These are phyloP conservation scores for Hormaphis cornu DNA, from an alignment of 1,140 invertebrate genomes.

Conservation along the genomic window DNA sequence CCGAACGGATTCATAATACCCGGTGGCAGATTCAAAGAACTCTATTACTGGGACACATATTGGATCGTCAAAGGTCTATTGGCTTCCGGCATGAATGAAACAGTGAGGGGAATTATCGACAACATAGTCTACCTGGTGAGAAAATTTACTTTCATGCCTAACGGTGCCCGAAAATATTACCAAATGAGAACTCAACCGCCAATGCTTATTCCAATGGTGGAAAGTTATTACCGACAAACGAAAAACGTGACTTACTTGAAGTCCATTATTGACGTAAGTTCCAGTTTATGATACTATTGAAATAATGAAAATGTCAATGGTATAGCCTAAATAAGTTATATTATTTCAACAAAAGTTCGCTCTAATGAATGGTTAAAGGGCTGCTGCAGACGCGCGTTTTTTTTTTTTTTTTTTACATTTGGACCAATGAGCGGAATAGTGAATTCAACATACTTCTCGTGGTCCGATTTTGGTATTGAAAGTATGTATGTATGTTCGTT, in stretches of 20 bases:
- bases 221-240: constrained; percentile 56
- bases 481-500: no score
- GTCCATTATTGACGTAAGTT: constrained; percentile 45
- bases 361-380: no score
- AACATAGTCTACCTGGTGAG: constrained; percentile 62
- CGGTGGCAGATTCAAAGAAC: constrained; percentile 74
- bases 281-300: no score
- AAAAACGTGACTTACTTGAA: constrained; percentile 55
- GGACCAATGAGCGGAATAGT: no score
- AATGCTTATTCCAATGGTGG: constrained; percentile 67
- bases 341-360: no score
- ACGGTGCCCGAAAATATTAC: constrained; percentile 70
- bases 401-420: no score
- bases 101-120: constrained; percentile 64
- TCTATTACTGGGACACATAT: constrained; percentile 86
- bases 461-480: no score
- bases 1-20: constrained; percentile 74
- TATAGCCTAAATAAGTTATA: no score
- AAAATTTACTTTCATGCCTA: constrained; percentile 62
- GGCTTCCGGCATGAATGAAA: constrained; percentile 61
- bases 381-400: no score
- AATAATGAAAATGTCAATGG: no score
- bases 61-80: constrained; percentile 75
- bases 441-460: no score
- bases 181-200: constrained; percentile 68